Evolutionary conservation across 2,888 invertebrate species (phyloP), one percentile per base, ranked within the genome.

Genomic region (Temnothorax rugatulus): DNA sequence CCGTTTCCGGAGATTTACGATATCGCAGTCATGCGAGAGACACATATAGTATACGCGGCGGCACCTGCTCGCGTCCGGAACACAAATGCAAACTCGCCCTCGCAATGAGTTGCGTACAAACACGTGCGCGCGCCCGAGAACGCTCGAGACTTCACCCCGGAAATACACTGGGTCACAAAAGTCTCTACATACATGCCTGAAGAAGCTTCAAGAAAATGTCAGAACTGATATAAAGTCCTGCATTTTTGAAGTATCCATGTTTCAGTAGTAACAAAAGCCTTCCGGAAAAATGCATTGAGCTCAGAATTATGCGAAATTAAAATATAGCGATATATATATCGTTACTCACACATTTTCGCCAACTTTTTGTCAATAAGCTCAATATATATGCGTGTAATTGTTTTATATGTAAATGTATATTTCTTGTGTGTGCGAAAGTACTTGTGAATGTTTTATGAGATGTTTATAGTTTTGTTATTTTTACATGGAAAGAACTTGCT

Each of bases 41-140:
- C 59, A 81, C 79, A 71, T 81, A 66, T 25, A 69, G 84, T 38
- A 29, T 74, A 41, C 73, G 52, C 52, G 64, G 57, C 21, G 73
- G 66, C 83, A 83, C 64, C 69, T 61, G 68, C 84, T 77, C 79
- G 79, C 88, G 82, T 57, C 63, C 77, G 77, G 68, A 83, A 63
- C 61, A 63, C 73, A 66, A 85, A 82, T 73, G 85, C 85, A 84
- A 86, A 82, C 86, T 79, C 82, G 64, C 74, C 44, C 79, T 74
- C 64, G 61, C 84, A 81, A 77, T 82, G 79, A 66, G 77, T 61
- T 83, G 79, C 81, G 66, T 83, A 71, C 74, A 82, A 87, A 77
- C 76, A 71, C 68, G 68, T 64, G 75, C 63, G 76, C 82, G 76
- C 57, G 57, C 47, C 47, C 34, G 52, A 47, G 50, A 61, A 50